Conservation (phyloP, 2,113 vertebrate genomes). For the Percina caprodes region DNA sequence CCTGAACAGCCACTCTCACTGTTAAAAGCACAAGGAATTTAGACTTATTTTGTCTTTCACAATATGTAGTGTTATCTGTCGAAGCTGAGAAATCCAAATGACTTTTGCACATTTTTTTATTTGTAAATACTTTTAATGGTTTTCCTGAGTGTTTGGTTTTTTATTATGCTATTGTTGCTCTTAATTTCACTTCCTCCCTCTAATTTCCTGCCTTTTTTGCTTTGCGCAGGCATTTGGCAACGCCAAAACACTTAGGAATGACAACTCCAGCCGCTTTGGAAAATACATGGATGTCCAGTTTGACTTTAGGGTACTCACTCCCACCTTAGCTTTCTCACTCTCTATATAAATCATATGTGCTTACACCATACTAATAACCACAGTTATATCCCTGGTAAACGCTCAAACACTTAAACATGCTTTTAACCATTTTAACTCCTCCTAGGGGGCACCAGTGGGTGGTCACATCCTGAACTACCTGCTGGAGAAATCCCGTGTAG, state of each 20-base stretch:
- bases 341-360: not conserved
- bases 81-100: not conserved
- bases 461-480: conserved; percentile 98
- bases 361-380: not conserved
- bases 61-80: not conserved
- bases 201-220: not conserved
- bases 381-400: not conserved
- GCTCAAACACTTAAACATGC: not conserved
- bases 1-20: not conserved
- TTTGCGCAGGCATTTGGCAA: conserved; percentile 93
- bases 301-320: conserved; percentile 91
- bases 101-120: not conserved
- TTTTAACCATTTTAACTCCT: not conserved
- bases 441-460: conserved; percentile 92
- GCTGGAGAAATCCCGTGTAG: conserved; percentile 96
- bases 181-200: conserved; percentile 27
- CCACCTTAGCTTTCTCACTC: not conserved
- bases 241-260: conserved; percentile 95
- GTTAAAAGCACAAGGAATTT: not conserved
- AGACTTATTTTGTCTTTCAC: not conserved
- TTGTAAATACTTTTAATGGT: not conserved
- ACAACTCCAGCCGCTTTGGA: conserved; percentile 98
- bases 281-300: conserved; percentile 99
- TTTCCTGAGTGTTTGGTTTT: conserved; percentile 12
- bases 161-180: conserved; percentile 1